A percentile compares a stretch with the other conserved stretches of the same genome.
These are phyloP conservation scores for Pteropus rufus DNA, from an alignment of 2,797 vertebrate genomes.

Conservation along the genomic window DNA sequence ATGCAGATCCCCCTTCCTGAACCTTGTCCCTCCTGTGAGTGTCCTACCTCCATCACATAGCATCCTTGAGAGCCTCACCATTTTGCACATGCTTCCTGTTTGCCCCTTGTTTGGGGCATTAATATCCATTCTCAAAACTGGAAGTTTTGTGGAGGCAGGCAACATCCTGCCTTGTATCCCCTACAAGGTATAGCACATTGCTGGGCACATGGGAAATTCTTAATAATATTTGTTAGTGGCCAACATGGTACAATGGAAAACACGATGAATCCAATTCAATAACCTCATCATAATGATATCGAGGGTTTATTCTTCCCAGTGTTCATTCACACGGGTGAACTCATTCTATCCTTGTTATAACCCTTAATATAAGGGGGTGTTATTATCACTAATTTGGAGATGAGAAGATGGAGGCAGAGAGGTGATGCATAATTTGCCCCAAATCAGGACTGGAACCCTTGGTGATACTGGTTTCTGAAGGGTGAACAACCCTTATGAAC, in stretches of 20 bases:
- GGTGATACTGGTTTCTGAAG: not conserved
- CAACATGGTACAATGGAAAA: not conserved
- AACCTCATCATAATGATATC: not conserved
- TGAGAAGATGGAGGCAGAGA: not conserved
- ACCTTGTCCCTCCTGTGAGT: not conserved
- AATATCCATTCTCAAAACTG: not conserved
- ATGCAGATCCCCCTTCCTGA: not conserved
- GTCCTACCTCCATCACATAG: not conserved
- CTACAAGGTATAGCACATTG: accelerated
- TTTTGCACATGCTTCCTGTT: not conserved
- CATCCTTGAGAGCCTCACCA: not conserved
- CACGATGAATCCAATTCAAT: accelerated
- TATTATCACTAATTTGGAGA: not conserved
- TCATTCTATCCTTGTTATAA: not conserved
- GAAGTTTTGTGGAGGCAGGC: not conserved
- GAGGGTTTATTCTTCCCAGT: not conserved
- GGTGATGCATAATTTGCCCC: not conserved
- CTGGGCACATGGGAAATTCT: not conserved
- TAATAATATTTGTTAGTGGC: not conserved
- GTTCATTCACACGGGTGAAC: not conserved
- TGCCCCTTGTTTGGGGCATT: not conserved
- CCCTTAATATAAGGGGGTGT: not conserved
- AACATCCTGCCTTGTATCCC: not conserved
- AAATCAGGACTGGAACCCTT: not conserved
- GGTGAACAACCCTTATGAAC: not conserved